Percentiles rank a stretch among this genome's conserved stretches.
phyloP scores from a whole-genome alignment of 2,797 vertebrate genomes.

The Phataginus tetradactyla region DNA sequence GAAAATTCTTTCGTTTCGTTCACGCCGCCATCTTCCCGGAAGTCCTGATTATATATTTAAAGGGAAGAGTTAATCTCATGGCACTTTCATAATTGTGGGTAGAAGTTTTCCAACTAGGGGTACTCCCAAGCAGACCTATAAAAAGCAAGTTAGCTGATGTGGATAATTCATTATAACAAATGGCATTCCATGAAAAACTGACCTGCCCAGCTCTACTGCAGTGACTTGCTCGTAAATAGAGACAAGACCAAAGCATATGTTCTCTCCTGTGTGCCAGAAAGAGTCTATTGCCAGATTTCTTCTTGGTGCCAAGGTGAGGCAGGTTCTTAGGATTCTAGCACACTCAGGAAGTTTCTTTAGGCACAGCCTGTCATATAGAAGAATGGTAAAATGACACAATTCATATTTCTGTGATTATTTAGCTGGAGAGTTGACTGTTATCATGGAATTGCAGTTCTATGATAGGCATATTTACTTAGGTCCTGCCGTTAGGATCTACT shows the following conservation, averaged over 20 bases:
- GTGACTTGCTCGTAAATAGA: background rate
- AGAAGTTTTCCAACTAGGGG: background rate
- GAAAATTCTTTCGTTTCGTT: too few species aligned
- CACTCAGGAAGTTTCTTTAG: background rate
- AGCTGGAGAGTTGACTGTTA: background rate
- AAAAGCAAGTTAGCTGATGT: slow-evolving; percentile 21
- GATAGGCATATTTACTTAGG: background rate
- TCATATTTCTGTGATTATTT: background rate
- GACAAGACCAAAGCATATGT: background rate
- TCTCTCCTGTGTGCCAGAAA: background rate
- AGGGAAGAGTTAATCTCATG: background rate
- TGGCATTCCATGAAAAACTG: background rate
- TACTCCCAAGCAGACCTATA: background rate
- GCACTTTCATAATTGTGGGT: background rate
- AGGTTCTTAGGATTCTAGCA: background rate
- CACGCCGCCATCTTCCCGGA: too few species aligned
- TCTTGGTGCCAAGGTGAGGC: background rate
- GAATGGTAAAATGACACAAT: background rate
- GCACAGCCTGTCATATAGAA: background rate
- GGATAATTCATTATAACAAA: background rate
- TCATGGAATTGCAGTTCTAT: background rate
- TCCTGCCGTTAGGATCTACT: background rate
- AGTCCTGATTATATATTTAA: slow-evolving; percentile 13
- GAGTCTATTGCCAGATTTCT: background rate
- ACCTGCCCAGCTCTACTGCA: background rate